A percentile compares a stretch with the other conserved stretches of the same genome.
Evolutionary conservation across 2,888 invertebrate genomes (phyloP).

Genomic region (Scrobipalpa costella): DNA sequence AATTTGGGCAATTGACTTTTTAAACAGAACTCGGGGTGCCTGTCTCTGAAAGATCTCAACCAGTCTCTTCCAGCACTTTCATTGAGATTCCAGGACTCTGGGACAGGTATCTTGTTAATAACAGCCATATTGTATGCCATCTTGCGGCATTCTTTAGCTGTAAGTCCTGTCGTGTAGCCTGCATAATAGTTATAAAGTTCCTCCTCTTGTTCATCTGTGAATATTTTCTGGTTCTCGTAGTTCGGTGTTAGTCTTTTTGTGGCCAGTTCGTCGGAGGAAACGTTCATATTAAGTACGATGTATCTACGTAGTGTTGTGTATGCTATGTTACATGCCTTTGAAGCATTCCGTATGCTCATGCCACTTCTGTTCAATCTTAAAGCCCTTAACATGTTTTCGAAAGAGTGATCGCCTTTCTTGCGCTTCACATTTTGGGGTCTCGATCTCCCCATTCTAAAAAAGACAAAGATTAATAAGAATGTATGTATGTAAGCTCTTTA

Average conservation of each 20-base stretch:
- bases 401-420: constrained; percentile 5
- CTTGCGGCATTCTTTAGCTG: constrained; percentile 15
- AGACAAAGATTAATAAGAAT: too few species aligned
- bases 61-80: constrained; percentile 16
- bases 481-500: background rate
- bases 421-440: background rate
- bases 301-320: constrained; percentile 1
- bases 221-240: background rate
- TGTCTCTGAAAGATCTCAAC: constrained; percentile 4
- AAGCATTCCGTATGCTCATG: background rate
- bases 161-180: background rate
- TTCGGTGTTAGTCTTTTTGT: constrained; percentile 3
- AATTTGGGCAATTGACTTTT: background rate
- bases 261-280: background rate
- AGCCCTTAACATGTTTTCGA: constrained; percentile 5
- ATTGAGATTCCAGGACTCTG: constrained; percentile 5
- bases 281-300: background rate
- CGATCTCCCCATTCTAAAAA: background rate
- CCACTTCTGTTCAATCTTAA: background rate
- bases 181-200: background rate
- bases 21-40: background rate
- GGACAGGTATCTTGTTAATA: background rate
- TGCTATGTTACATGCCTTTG: background rate
- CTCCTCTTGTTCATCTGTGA: background rate
- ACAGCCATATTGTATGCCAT: constrained; percentile 19